Percentiles rank a stretch among this genome's conserved stretches.
These are phyloP conservation scores for Diplodus sargus DNA, from an alignment of 2,797 vertebrate genomes.

Conservation along the genomic window DNA sequence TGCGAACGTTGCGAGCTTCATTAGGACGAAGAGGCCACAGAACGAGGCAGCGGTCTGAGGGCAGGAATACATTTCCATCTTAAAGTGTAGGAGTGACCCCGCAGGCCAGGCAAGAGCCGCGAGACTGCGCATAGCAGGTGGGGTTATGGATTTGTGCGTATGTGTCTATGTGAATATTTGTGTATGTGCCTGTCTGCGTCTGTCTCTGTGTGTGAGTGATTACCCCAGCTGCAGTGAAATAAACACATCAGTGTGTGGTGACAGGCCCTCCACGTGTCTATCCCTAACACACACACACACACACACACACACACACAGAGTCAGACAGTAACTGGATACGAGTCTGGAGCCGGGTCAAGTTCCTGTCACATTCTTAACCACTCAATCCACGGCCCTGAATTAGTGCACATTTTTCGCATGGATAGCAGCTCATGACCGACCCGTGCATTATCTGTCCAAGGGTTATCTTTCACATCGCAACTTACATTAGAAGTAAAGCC, in stretches of 20 bases:
- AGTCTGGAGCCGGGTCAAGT: conserved; percentile 71
- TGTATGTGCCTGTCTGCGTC: conserved; percentile 63
- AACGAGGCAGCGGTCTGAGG: conserved; percentile 40
- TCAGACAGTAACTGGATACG: conserved; percentile 71
- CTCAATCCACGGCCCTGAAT: conserved; percentile 70
- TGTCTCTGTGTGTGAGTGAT: conserved; percentile 77
- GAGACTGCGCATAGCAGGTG: conserved; percentile 58
- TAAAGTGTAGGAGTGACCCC: conserved; percentile 64
- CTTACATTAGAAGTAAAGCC: conserved; percentile 5
- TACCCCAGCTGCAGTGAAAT: conserved; percentile 81
- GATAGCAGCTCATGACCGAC: conserved; percentile 47
- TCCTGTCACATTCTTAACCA: conserved; percentile 75
- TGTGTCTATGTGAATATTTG: conserved; percentile 56
- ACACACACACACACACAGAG: conserved; percentile 12
- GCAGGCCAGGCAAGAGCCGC: conserved; percentile 47
- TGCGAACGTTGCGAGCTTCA: conserved; percentile 25
- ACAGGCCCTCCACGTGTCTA: conserved; percentile 71
- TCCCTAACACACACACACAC: conserved; percentile 39
- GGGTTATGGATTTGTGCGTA: conserved; percentile 46
- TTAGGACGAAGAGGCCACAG: conserved; percentile 19
- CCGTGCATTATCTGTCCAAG: conserved; percentile 11
- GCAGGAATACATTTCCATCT: conserved; percentile 41
- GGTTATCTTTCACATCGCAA: conserved; percentile 21
- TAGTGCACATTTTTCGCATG: conserved; percentile 49
- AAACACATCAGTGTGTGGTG: conserved; percentile 82